A percentile compares a stretch with the other conserved stretches of the same genome.
Conservation (phyloP, 2,888 invertebrate species). For the Tetramorium bicarinatum region DNA sequence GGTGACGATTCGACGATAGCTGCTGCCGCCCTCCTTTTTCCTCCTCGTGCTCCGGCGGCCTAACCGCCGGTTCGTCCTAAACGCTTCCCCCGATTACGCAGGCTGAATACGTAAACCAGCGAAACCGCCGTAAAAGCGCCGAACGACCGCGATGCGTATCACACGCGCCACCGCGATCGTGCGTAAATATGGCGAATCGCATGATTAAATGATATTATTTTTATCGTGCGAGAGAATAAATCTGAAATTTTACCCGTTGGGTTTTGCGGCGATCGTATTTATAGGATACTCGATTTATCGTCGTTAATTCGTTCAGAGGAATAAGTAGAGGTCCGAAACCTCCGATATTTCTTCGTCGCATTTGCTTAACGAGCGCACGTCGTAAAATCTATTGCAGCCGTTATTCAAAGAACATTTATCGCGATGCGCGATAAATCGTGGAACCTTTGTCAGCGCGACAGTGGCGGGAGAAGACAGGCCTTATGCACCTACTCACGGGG, state of each 20-base stretch:
- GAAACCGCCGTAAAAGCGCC: slow-evolving; percentile 34
- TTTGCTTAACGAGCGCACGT: slow-evolving; percentile 40
- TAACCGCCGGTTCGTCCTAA: neutral
- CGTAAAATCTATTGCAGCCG: slow-evolving; percentile 47
- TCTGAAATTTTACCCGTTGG: neutral
- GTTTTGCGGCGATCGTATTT: neutral
- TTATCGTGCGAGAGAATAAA: neutral
- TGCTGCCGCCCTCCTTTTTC: neutral
- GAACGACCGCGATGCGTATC: slow-evolving; percentile 40
- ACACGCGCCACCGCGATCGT: slow-evolving; percentile 22
- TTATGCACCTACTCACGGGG: slow-evolving; percentile 67
- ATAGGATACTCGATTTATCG: neutral
- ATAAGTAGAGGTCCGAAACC: neutral
- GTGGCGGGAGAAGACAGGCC: slow-evolving; percentile 53
- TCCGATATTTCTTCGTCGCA: slow-evolving; percentile 19
- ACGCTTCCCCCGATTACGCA: slow-evolving; percentile 21
- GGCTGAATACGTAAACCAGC: neutral
- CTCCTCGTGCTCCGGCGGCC: neutral
- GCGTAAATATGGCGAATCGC: neutral
- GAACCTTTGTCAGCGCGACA: slow-evolving; percentile 64
- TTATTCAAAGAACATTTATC: slow-evolving; percentile 50
- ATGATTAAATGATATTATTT: neutral
- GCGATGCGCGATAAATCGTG: slow-evolving; percentile 66
- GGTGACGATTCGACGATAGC: slow-evolving; percentile 49
- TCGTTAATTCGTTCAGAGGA: neutral